Evolutionary conservation across 2,797 vertebrate genomes (phyloP).

Genomic region (Phoxinus dragarum): DNA sequence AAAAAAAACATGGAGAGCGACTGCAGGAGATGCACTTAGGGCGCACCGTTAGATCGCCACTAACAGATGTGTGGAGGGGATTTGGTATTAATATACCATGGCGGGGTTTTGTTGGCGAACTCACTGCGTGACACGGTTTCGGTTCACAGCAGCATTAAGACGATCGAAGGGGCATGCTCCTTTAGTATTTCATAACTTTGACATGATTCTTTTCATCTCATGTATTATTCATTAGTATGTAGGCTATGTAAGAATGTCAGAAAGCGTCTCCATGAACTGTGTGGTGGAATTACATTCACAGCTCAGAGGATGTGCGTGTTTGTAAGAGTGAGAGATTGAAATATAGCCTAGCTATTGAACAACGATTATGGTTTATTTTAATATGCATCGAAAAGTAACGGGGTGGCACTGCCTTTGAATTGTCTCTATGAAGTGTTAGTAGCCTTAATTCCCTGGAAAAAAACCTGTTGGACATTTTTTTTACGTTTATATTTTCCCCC

Average conservation of each 20-base stretch:
- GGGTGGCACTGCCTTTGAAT: neutral
- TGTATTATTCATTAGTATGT: slow-evolving; percentile 22
- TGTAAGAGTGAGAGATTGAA: slow-evolving; percentile 55
- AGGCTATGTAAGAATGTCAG: neutral
- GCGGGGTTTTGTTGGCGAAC: slow-evolving; percentile 36
- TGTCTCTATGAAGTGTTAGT: neutral
- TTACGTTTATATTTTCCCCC: neutral
- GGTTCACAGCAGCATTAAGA: slow-evolving; percentile 20
- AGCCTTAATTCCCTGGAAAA: neutral
- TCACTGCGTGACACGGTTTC: slow-evolving; percentile 37
- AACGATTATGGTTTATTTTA: slow-evolving; percentile 26
- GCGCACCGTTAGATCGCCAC: slow-evolving; percentile 22
- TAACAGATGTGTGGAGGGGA: slow-evolving; percentile 59
- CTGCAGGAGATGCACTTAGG: slow-evolving; percentile 36
- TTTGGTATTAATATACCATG: slow-evolving; percentile 49
- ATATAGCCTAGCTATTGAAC: neutral
- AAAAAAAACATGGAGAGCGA: slow-evolving; percentile 29
- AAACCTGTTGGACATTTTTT: slow-evolving; percentile 19
- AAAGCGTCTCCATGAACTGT: slow-evolving; percentile 15
- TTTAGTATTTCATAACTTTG: slow-evolving; percentile 39
- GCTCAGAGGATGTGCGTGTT: slow-evolving; percentile 30
- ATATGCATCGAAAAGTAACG: neutral
- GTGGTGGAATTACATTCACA: slow-evolving; percentile 4
- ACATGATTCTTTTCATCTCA: neutral
- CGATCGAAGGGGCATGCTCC: neutral